phyloP scores from a whole-genome alignment of 2,888 invertebrate genomes.

The Acronicta alni region DNA sequence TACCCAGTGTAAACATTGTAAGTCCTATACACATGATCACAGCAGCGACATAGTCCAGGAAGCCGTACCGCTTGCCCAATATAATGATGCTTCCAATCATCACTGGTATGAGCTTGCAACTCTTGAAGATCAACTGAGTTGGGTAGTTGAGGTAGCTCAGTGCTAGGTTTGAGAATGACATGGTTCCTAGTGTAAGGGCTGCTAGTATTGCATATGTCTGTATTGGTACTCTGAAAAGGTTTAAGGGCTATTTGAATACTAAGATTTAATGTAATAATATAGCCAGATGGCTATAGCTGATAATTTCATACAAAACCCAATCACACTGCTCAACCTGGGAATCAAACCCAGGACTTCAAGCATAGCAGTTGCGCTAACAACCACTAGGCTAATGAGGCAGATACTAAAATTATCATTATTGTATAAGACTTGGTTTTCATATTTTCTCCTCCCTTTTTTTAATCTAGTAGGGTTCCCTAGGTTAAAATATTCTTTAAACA shows the following conservation, averaged over 20 bases:
- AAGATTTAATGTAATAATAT: not conserved
- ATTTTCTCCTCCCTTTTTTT: too few relatives aligned
- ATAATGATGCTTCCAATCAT: conserved; percentile 98
- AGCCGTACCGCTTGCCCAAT: conserved; percentile 95
- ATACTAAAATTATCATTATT: too few relatives aligned
- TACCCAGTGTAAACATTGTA: conserved; percentile 96
- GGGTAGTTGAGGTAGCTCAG: conserved; percentile 98
- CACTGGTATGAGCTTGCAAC: conserved; percentile 98
- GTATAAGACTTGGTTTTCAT: too few relatives aligned
- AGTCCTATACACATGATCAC: conserved; percentile 96
- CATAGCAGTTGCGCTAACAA: too few relatives aligned
- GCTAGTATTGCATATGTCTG: conserved; percentile 95
- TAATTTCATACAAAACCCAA: too few relatives aligned
- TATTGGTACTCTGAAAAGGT: conserved; percentile 93
- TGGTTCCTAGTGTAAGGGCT: conserved; percentile 96
- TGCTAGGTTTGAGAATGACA: conserved; percentile 98
- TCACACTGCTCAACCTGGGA: too few relatives aligned
- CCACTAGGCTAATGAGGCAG: too few relatives aligned
- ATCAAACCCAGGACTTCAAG: too few relatives aligned
- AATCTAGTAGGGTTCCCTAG: too few relatives aligned
- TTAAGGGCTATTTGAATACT: not conserved
- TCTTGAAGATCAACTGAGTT: conserved; percentile 99
- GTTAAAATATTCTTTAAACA: too few relatives aligned
- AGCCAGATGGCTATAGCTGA: too few relatives aligned
- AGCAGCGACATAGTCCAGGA: conserved; percentile 95